Evolutionary conservation across 2,888 invertebrate species (phyloP).

Genomic region (Malachius bipustulatus): DNA sequence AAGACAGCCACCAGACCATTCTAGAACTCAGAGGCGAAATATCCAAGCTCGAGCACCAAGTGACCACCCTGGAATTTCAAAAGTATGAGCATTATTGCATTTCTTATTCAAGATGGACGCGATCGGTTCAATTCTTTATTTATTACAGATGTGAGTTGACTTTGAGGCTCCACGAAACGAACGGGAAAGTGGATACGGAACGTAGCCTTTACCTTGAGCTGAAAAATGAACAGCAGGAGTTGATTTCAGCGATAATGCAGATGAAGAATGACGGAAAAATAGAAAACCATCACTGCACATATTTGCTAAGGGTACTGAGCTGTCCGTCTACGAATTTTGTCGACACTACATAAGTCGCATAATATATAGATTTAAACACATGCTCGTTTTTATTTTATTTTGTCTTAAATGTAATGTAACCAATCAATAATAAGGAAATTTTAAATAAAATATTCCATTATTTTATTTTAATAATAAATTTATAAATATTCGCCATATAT

Average conservation of each 20-base stretch:
- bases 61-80: constrained; percentile 26
- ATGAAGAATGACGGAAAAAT: constrained; percentile 23
- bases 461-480: too few relatives aligned
- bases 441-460: too few relatives aligned
- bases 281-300: constrained; percentile 16
- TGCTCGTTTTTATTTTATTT: too few relatives aligned
- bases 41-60: constrained; percentile 22
- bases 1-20: constrained; percentile 20
- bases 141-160: constrained; percentile 26
- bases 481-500: too few relatives aligned
- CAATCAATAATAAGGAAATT: too few relatives aligned
- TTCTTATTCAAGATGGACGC: not conserved
- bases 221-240: constrained; percentile 22
- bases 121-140: constrained; percentile 1
- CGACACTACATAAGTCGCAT: not conserved
- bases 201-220: constrained; percentile 23
- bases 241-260: constrained; percentile 22
- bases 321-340: too few relatives aligned
- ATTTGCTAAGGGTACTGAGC: too few relatives aligned
- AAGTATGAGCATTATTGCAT: constrained; percentile 19
- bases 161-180: constrained; percentile 27
- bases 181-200: constrained; percentile 26
- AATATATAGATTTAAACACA: too few relatives aligned
- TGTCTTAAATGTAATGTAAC: too few relatives aligned
- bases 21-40: constrained; percentile 23